phyloP scores from a whole-genome alignment of 2,797 vertebrate genomes.

The Coregonus suidteri region DNA sequence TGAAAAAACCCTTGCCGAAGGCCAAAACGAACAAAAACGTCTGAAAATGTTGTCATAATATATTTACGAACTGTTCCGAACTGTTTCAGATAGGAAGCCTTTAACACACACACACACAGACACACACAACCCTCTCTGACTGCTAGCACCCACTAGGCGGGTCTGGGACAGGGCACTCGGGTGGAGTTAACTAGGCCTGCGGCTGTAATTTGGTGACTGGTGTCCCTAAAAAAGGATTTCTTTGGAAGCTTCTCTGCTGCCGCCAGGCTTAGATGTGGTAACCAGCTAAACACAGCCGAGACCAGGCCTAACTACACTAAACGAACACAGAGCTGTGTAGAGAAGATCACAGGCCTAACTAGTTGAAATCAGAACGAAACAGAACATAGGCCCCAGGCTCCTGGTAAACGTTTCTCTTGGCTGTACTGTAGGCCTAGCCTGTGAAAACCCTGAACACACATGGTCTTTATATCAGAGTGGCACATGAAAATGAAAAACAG shows the following conservation, averaged over 20 bases:
- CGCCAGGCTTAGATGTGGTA: constrained; percentile 77
- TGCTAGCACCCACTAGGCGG: constrained; percentile 63
- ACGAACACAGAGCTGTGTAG: constrained; percentile 34
- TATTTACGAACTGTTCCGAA: no score
- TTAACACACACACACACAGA: constrained; percentile 30
- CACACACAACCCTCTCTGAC: constrained; percentile 38
- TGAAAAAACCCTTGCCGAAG: no score
- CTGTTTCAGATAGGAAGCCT: no score
- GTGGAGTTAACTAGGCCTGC: constrained; percentile 74
- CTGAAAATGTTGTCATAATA: no score
- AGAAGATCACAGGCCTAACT: constrained; percentile 25
- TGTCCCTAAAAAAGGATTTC: constrained; percentile 77
- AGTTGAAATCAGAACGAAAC: constrained; percentile 27
- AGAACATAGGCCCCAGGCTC: constrained; percentile 14
- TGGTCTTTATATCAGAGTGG: background rate
- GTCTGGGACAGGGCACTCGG: constrained; percentile 63
- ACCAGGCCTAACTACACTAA: constrained; percentile 25
- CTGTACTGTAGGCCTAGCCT: background rate
- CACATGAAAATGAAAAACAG: background rate
- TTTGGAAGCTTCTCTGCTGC: constrained; percentile 71
- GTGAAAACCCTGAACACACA: background rate
- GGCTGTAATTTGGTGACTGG: constrained; percentile 82
- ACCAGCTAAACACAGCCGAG: constrained; percentile 41
- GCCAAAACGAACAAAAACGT: no score
- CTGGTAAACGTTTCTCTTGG: background rate